Base-by-base conservation (phyloP, 2,888 invertebrate genomes). In the Synanthedon myopaeformis region DNA sequence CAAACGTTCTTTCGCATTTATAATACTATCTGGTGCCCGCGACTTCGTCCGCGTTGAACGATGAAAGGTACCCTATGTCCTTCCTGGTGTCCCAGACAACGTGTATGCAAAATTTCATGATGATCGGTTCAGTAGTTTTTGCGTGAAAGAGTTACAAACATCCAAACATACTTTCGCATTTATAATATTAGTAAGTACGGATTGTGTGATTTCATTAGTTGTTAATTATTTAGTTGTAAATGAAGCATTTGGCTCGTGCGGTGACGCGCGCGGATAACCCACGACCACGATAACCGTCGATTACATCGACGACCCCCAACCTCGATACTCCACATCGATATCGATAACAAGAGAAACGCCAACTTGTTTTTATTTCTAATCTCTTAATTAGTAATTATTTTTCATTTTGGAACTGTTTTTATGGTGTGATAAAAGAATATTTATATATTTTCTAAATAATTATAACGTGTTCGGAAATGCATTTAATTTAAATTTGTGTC, bases 191-290 rank as follows among this genome's bases (percentile, higher is more conserved):
- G 17, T 17, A 17, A 2, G 17, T 17, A 17, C 2, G 17, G 1
- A 17, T 17, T 17, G 35, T 35, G 10, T 10, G 35, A 35, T 35
- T 35, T 35, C 10, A 35, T 35, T 35, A 6, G 45, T n/a, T 45
- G 14, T 13, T 45, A 45, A 45, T 13, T 45, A 45, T 45, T 45
- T 13, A 45, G 13, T 6, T 45, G 45, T n/a, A 13, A 45, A 45
- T 45, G n/a, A 14, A 45, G 13, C 45, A 14, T n/a, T 45, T 65
- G 72, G 71, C 72, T 67, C 73, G 70, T 71, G 73, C 73, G 61
- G 55, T 61, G 65, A 60, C 66, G 66, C 57, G 59, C 28, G 14
- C 54, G 54, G 58, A 59, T 56, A 58, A 59, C 59, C 60, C 52
- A 51, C 45, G 55, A 55, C 60, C 52, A 51, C 45, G 55, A 55